Evolutionary conservation across 1,140 invertebrate species (phyloP), one percentile per base, ranked within the genome.

Genomic region (Mamestra configurata): DNA sequence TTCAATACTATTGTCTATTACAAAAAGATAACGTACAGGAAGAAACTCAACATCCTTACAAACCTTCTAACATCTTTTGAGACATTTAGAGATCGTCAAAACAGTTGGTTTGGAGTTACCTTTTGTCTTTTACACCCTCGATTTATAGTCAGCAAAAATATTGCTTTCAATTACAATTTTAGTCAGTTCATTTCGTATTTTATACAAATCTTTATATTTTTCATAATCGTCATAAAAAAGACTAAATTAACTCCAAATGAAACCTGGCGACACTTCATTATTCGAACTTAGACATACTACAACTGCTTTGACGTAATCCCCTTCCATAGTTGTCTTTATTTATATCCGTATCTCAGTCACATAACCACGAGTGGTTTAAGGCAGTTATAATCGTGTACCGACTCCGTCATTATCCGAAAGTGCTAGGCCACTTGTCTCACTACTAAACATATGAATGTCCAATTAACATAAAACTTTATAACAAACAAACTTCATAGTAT

Each of bases 351-450:
- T 57, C 51, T 55, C 59, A 59, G 71, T 73, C 71, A 73, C 79
- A 22, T 66, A 70, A 80, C 55, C 79, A 64, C 71, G 70, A 82
- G 79, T 79, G 81, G 81, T 80, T 76, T 82, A 84, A 82, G 82
- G 84, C 86, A 86, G 79, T 88, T 68, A 24, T 27, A 77, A 61
- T 51, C 77, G 46, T 86, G 71, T 24, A 79, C 72, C 64, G 49
- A 76, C 81, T 80, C 61, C 72, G 37, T 71, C 79, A 82, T 81
- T 83, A 83, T 79, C 79, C 81, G 85, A 81, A 85, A 84, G 79
- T 80, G 83, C 90, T 91, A 92, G 92, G 90, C 88, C 90, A 89
- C 88, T 89, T 87, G 72, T 87, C 84, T 88, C 86, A 89, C 83
- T 87, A 88, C 80, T 86, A 85, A 86, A 86, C 82, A 91, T 75